phyloP scores from a whole-genome alignment of 1,140 invertebrate genomes.

The Paralvinella palmiformis region DNA sequence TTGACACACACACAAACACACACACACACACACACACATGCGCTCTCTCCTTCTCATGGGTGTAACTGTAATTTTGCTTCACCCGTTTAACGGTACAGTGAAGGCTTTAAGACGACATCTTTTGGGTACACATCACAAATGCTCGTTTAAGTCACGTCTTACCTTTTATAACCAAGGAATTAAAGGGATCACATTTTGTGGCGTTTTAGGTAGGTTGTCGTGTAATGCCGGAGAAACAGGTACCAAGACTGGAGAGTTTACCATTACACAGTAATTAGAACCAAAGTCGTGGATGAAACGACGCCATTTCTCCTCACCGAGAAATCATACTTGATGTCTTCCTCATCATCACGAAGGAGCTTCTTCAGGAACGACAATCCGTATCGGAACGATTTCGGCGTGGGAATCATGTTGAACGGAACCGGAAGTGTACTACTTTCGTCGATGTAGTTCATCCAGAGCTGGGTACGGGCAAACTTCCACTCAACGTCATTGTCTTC shows the following conservation, averaged over 20 bases:
- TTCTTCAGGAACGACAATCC: not conserved
- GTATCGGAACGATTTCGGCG: slow-evolving; percentile 66
- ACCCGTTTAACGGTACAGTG: no score
- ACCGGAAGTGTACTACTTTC: slow-evolving; percentile 75
- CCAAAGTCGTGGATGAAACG: not conserved
- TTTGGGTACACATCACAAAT: no score
- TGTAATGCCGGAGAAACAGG: not conserved
- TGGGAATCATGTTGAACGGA: slow-evolving; percentile 80
- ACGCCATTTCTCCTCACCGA: not conserved
- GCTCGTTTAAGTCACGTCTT: no score
- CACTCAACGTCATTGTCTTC: slow-evolving; percentile 80
- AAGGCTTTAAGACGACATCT: no score
- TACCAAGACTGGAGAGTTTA: not conserved
- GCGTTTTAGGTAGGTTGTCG: no score
- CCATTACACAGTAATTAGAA: not conserved
- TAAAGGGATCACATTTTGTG: no score
- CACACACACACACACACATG: no score
- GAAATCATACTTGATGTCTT: not conserved
- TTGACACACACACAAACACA: no score
- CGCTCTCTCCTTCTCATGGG: no score
- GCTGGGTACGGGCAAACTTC: slow-evolving; percentile 78
- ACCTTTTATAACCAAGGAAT: no score
- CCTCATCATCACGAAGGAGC: slow-evolving; percentile 1
- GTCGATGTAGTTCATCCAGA: slow-evolving; percentile 87
- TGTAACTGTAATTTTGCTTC: no score